phyloP scores from a whole-genome alignment of 2,113 vertebrate genomes.

The Coracopsis vasa region DNA sequence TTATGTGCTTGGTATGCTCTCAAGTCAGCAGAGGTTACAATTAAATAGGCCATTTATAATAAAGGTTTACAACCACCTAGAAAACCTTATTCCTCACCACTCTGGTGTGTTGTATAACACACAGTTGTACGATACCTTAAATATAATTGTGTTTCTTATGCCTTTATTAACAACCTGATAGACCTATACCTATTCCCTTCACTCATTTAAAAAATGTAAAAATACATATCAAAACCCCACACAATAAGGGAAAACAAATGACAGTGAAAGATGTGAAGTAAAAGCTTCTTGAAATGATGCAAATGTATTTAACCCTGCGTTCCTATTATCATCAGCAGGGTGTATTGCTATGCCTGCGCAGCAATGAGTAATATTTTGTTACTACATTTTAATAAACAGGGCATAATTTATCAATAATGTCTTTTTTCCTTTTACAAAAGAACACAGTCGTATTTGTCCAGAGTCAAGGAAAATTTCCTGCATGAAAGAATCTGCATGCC shows the following conservation, averaged over 20 bases:
- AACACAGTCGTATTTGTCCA: neutral
- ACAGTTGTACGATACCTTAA: neutral
- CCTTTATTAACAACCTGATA: neutral
- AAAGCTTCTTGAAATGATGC: neutral
- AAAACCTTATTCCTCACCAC: neutral
- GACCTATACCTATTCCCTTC: neutral
- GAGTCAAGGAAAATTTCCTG: neutral
- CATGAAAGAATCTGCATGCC: neutral
- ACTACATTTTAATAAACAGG: neutral
- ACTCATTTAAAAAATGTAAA: neutral
- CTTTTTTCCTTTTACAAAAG: neutral
- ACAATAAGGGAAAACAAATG: neutral
- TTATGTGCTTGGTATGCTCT: neutral
- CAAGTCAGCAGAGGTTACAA: neutral
- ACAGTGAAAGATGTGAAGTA: neutral
- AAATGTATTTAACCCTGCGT: neutral
- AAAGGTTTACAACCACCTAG: neutral
- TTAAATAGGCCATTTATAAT: neutral
- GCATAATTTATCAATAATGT: neutral
- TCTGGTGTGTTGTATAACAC: neutral
- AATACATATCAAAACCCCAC: neutral
- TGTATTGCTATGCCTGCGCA: neutral
- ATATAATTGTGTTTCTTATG: neutral
- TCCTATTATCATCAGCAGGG: neutral
- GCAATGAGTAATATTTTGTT: neutral